phyloP scores from a whole-genome alignment of 2,797 vertebrate genomes.

The Uromys caudimaculatus region DNA sequence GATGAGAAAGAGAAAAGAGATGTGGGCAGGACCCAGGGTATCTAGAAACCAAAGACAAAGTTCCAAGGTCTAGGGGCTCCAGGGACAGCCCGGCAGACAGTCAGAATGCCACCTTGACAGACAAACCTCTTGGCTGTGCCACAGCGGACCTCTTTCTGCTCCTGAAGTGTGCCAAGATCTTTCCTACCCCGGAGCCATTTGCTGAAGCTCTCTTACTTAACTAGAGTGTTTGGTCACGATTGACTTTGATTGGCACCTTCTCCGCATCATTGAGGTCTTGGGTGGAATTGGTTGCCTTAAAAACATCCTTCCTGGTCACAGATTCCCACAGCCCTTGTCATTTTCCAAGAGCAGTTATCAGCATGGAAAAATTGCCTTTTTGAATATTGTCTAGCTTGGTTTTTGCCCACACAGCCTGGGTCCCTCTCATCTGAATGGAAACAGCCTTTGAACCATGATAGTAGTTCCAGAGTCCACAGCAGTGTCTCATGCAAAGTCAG shows the following conservation, averaged over 20 bases:
- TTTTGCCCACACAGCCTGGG: background rate
- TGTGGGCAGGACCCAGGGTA: background rate
- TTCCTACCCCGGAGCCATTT: background rate
- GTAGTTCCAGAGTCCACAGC: background rate
- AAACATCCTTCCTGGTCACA: background rate
- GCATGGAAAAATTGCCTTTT: background rate
- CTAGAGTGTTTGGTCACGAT: background rate
- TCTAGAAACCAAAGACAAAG: conserved; percentile 23
- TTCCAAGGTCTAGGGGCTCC: background rate
- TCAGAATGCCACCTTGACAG: background rate
- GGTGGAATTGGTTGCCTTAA: background rate
- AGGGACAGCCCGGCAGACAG: background rate
- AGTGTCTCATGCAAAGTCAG: background rate
- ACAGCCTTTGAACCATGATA: background rate
- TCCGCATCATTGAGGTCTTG: background rate
- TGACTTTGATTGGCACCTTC: background rate
- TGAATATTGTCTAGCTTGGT: background rate
- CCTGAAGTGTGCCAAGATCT: background rate
- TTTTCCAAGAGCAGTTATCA: background rate
- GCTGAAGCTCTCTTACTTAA: background rate
- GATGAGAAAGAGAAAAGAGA: background rate
- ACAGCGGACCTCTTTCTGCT: background rate
- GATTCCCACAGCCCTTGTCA: background rate
- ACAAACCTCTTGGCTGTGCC: background rate
- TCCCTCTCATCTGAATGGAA: background rate